These are phyloP conservation scores for Vanessa atalanta DNA, from an alignment of 1,140 invertebrate species.

Conservation along the genomic window DNA sequence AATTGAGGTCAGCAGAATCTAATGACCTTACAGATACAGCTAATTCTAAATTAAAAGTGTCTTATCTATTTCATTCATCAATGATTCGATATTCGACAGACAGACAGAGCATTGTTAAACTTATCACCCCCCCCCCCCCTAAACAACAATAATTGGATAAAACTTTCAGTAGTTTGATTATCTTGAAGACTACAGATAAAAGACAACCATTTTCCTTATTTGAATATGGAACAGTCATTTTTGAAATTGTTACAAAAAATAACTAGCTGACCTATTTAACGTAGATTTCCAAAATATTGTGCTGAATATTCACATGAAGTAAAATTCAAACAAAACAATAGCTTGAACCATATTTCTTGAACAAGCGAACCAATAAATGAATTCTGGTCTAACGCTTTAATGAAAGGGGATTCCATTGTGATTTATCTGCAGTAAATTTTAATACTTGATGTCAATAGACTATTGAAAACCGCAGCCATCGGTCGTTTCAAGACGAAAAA, in stretches of 20 bases:
- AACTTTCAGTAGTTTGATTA: no score
- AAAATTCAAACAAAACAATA: slow-evolving; percentile 9
- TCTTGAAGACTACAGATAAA: not conserved
- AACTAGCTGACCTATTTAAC: not conserved
- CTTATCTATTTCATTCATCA: no score
- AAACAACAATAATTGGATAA: no score
- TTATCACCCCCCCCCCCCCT: no score
- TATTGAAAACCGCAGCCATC: slow-evolving; percentile 37
- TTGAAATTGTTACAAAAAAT: not conserved
- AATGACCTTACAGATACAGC: not conserved
- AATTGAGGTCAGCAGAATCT: not conserved
- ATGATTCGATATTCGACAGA: no score
- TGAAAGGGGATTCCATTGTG: slow-evolving; percentile 37
- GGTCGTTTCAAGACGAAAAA: slow-evolving; percentile 39
- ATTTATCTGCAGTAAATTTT: slow-evolving; percentile 47
- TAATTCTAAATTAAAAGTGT: no score
- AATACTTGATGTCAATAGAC: slow-evolving; percentile 46
- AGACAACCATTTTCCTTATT: not conserved
- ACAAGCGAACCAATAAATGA: slow-evolving; percentile 13
- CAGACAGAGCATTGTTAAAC: no score
- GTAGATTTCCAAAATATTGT: not conserved
- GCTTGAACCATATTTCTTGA: slow-evolving; percentile 5
- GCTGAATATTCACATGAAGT: not conserved
- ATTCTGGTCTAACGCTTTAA: slow-evolving; percentile 17
- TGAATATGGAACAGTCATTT: not conserved